Percentiles rank a stretch among this genome's conserved stretches.
Evolutionary conservation across 2,113 vertebrate species (phyloP).

Genomic region (Trachemys scripta): DNA sequence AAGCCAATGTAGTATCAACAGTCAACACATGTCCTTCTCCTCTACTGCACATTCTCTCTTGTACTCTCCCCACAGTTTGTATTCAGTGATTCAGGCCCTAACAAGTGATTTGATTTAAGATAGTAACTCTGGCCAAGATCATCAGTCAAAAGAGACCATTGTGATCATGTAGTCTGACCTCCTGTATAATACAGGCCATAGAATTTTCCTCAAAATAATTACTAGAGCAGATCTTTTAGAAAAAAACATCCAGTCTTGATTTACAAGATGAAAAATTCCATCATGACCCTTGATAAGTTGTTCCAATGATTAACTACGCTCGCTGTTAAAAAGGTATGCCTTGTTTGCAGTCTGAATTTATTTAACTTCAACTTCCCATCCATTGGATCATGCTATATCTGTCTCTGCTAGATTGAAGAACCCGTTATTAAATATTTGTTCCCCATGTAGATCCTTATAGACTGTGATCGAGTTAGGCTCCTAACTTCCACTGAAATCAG

Average conservation of each 20-base stretch:
- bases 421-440: background rate
- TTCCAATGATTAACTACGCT: background rate
- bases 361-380: background rate
- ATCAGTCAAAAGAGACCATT: background rate
- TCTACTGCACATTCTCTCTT: background rate
- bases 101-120: background rate
- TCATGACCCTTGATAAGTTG: background rate
- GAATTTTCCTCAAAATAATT: background rate
- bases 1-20: slow-evolving; percentile 56
- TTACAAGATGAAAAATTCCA: background rate
- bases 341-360: background rate
- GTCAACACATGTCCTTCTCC: background rate
- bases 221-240: background rate
- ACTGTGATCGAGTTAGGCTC: background rate
- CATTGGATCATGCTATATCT: background rate
- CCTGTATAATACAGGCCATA: background rate
- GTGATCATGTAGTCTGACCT: background rate
- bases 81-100: background rate
- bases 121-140: background rate
- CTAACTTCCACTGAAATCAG: background rate
- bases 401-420: background rate
- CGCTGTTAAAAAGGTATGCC: background rate
- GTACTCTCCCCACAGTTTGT: background rate
- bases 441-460: background rate
- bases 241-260: background rate